phyloP scores from a whole-genome alignment of 2,797 vertebrate species.

The Pipistrellus kuhlii region DNA sequence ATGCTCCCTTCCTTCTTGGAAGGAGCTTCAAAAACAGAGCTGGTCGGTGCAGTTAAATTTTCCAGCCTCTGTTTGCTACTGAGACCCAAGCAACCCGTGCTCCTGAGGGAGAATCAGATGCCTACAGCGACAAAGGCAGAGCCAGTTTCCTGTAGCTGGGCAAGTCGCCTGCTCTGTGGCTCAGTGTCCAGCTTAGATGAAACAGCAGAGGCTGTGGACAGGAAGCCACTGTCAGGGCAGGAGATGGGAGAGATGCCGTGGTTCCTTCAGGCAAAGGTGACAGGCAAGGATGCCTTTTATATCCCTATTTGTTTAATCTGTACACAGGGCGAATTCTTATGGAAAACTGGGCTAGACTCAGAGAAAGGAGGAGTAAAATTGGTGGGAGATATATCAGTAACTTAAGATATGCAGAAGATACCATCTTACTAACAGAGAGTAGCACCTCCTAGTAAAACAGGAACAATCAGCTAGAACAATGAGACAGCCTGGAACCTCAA shows the following conservation, averaged over 20 bases:
- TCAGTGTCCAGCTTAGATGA: not conserved
- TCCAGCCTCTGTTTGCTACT: not conserved
- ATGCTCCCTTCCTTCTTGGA: not conserved
- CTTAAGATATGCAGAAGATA: not conserved
- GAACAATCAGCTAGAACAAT: not conserved
- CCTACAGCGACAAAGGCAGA: not conserved
- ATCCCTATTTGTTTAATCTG: not conserved
- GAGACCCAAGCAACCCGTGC: not conserved
- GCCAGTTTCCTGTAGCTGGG: not conserved
- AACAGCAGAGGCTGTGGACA: not conserved
- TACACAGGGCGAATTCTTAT: not conserved
- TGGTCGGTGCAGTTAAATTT: not conserved
- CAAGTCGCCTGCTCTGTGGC: not conserved
- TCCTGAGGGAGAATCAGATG: not conserved
- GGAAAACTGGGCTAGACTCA: not conserved
- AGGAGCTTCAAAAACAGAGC: not conserved
- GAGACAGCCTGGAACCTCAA: not conserved
- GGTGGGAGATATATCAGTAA: not conserved
- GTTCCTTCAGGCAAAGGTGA: not conserved
- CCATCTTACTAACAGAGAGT: not conserved
- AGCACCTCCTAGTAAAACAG: not conserved
- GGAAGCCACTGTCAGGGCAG: not conserved
- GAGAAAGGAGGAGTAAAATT: not conserved
- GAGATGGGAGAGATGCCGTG: not conserved
- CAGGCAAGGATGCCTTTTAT: not conserved